Base-by-base conservation (phyloP, 2,888 invertebrate genomes). In the Cheilosia pagana region DNA sequence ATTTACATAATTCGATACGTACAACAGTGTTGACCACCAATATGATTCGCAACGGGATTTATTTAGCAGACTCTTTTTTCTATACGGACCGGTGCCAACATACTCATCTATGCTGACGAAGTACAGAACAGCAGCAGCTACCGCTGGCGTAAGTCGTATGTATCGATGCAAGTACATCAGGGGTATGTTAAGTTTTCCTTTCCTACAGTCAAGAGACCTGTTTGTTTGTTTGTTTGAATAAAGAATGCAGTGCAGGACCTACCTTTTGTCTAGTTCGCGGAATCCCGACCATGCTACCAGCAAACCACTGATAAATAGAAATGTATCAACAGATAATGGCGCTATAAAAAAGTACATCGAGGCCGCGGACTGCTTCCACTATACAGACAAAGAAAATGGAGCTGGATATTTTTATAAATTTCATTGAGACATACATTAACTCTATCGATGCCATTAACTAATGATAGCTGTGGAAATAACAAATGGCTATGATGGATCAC, bases 281-380 rank as follows among this genome's bases (percentile, higher is more conserved):
- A 91, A 90, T 3, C 90, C 89, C n/a, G 89, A 88, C 89, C 91
- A 90, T 62, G 93, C 92, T 65, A 93, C 92, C 0, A 95, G 89
- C 45, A 95, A 89, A 3, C 95, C 95, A 87, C 94, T 94, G 86
- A 95, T 89, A 28, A 94, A 89, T 87, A 95, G 94, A 89, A 95
- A 95, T 0, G 94, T 94, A 81, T 95, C 95, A 0, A 95, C 94
- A 0, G 94, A 93, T 3, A 94, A 90, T 0, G 93, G 86, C 87
- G 91, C 93, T 89, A 93, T 86, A 89, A 91, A 87, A 2, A 90
- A 88, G 35, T 90, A 82, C 90, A 91, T 90, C 1, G 91, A 90
- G 72, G 88, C 91, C 0, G 90, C 89, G 0, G 23, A 43, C 14
- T 35, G 2, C 8, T 1, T 2, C 16, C 7, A 43, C 21, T 25